phyloP scores from a whole-genome alignment of 1,140 invertebrate species.

The Sitobion miscanthi region DNA sequence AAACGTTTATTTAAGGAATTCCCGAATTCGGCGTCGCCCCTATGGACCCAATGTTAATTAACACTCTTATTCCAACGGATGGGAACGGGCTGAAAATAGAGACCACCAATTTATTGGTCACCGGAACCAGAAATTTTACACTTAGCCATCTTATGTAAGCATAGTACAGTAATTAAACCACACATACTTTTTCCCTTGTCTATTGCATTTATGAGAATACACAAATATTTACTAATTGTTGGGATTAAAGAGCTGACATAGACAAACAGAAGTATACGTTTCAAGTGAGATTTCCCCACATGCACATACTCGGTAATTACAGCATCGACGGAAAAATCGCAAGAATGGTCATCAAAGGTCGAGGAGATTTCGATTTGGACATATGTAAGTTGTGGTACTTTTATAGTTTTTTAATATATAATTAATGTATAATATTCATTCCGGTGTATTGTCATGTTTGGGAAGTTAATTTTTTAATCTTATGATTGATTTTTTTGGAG shows the following conservation, averaged over 20 bases:
- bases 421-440: background rate
- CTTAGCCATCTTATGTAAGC: constrained; percentile 67
- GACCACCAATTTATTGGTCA: constrained; percentile 69
- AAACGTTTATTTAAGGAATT: constrained; percentile 58
- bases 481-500: background rate
- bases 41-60: constrained; percentile 65
- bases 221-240: background rate
- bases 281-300: constrained; percentile 65
- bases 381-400: constrained; percentile 68
- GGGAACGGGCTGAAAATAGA: constrained; percentile 67
- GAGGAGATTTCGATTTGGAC: constrained; percentile 71
- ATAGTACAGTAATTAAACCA: background rate
- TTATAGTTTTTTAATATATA: background rate
- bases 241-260: background rate
- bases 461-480: background rate
- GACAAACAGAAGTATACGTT: constrained; percentile 66
- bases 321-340: constrained; percentile 70
- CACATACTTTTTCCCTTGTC: background rate
- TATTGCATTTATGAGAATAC: background rate
- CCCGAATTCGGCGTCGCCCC: constrained; percentile 60
- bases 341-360: constrained; percentile 69
- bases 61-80: constrained; percentile 69
- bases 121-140: constrained; percentile 69
- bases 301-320: constrained; percentile 70
- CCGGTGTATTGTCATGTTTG: background rate